Percentiles rank a stretch among this genome's conserved stretches.
These are phyloP conservation scores for Falco rusticolus DNA, from an alignment of 2,797 vertebrate genomes.

Conservation along the genomic window DNA sequence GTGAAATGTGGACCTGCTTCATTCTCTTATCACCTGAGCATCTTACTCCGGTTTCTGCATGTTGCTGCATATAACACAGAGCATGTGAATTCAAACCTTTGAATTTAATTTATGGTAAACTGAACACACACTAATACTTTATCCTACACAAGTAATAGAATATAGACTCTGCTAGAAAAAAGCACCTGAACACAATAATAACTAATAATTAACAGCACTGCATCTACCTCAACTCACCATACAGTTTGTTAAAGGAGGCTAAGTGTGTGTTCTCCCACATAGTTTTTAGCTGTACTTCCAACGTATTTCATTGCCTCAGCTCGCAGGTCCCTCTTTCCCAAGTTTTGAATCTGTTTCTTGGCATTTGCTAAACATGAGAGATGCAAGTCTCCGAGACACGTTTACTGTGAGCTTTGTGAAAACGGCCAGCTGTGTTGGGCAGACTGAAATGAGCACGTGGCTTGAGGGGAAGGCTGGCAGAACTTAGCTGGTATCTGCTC, in stretches of 20 bases:
- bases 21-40: background rate
- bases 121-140: background rate
- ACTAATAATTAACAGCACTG: background rate
- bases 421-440: background rate
- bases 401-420: background rate
- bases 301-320: background rate
- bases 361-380: rapidly evolving
- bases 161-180: background rate
- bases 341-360: background rate
- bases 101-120: background rate
- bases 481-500: background rate
- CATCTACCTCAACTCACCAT: background rate
- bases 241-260: background rate
- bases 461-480: background rate
- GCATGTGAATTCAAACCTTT: background rate
- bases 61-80: background rate
- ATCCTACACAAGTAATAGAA: background rate
- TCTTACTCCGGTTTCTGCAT: background rate
- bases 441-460: background rate
- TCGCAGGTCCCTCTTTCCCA: background rate
- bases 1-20: background rate
- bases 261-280: rapidly evolving
- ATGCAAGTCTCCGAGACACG: rapidly evolving
- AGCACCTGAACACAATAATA: background rate
- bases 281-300: background rate